Percentiles rank a stretch among this genome's conserved stretches.
Conservation (phyloP, 1,140 invertebrate species). For the Babylonia areolata region DNA sequence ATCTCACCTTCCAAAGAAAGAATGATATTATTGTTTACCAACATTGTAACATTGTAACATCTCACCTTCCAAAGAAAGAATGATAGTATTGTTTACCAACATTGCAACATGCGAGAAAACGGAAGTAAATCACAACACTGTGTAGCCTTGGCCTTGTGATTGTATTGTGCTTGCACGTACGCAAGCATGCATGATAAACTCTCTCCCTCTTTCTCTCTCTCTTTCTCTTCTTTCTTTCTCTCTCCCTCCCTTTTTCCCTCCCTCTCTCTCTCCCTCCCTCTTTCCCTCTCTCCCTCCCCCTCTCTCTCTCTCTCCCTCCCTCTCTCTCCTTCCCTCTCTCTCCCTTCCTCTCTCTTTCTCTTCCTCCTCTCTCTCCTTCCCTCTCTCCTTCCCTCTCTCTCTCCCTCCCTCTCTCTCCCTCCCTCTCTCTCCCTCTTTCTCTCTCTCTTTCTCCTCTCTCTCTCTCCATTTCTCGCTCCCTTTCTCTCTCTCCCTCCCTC, state of each 20-base stretch:
- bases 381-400: constrained; percentile 19
- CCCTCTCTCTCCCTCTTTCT: constrained; percentile 27
- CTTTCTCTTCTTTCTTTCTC: not conserved
- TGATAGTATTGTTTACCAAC: too few species aligned
- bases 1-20: too few species aligned
- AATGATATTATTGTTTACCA: too few species aligned
- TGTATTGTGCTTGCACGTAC: too few species aligned
- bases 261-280: not conserved
- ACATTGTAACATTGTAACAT: too few species aligned
- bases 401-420: constrained; percentile 36
- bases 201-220: constrained; percentile 8
- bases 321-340: not conserved
- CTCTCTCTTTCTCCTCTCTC: constrained; percentile 19
- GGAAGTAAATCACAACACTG: too few species aligned
- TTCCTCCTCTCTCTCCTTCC: constrained; percentile 13
- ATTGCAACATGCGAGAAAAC: too few species aligned
- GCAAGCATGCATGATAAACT: too few species aligned
- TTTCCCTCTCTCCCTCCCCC: constrained; percentile 32
- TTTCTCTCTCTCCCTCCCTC: not conserved
- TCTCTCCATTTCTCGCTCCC: too few species aligned
- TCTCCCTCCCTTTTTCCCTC: constrained; percentile 9
- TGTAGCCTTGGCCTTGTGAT: too few species aligned
- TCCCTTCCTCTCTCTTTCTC: not conserved
- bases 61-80: too few species aligned
- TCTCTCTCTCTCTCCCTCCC: constrained; percentile 26